Base-by-base conservation (phyloP, 2,888 invertebrate species). In the Netelia inedita region DNA sequence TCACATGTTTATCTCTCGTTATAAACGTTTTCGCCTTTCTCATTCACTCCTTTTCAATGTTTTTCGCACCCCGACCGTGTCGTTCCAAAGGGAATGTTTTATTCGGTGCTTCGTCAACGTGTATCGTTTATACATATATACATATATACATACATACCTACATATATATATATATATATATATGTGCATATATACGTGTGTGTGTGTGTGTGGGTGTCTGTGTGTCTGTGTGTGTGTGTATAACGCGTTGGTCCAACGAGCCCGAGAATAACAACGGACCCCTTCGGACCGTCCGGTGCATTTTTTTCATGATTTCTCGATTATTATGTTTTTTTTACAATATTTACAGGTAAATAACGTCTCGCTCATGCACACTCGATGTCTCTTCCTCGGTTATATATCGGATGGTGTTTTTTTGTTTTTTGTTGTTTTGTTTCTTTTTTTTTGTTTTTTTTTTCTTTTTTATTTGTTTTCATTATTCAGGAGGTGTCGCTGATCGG, bases 321-420 rank as follows among this genome's bases (percentile, higher is more conserved):
- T 61, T 28, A n/a, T 57, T 57, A 55, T 66, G 10, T 21, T 73
- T 72, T 75, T 78, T 78, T 81, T 84, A 78, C 81, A 84, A 84
- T 84, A 84, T 84, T 73, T 84, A 84, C 84, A 84, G 68, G 73
- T 23, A 81, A 73, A 72, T 63, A 78, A 68, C 28, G 46, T 46
- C 57, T 57, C 57, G 19, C 10, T 57, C 16, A 46, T 57, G 53
- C 53, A 28, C 41, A 76, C 46, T 73, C 61, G 59, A 80, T 72
- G 8, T 66, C 43, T 59, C 16, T 61, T 74, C n/a, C 50, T 41
- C 41, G 19, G 68, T 63, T 21, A 35, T 82, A 16, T 53, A 73
- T 53, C 74, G 55, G 61, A 73, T 74, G 21, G 43, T 50, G 50
- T 79, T 28, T 21, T 46, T 46, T 35, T 35, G 5, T 28, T 3